Base-by-base conservation (phyloP, 2,797 vertebrate species). In the Sebastes variabilis region DNA sequence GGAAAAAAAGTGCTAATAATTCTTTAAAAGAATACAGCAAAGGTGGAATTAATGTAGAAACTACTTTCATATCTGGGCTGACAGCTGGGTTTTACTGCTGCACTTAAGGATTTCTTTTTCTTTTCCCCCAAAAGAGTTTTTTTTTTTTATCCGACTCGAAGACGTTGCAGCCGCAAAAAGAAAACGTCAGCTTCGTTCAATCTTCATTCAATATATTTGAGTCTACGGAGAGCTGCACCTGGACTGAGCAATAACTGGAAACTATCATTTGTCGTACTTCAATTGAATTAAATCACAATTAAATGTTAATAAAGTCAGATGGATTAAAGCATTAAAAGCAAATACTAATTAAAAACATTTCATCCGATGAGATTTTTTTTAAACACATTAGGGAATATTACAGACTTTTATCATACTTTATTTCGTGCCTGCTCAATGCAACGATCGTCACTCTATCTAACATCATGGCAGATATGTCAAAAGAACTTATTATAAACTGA, bases 251-350 rank as follows among this genome's bases (percentile, higher is more conserved):
- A 22, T 66, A 59, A 80, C 1, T 66, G 46, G 29, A 62, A 66
- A 56, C n/a, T 18, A 66, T 75, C 49, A 54, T 68, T 72, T 76
- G 22, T 77, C 75, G 38, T n/a, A 30, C 11, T 62, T 58, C 18
- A 65, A 29, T 3, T 64, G 12, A 64, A 72, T 74, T 62, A 24
- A 71, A 71, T 66, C 18, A 13, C 61, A 71, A 67, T 72, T 2
- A 42, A 56, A 54, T 24, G 42, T 42, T 49, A 25, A 24, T 24
- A 18, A 36, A 55, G 25, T 8, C 12, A 65, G 30, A 4, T 20
- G 25, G n/a, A 69, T 46, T 25, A 24, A 72, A 42, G 13, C 11
- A 69, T 55, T 75, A 27, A 73, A 59, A 42, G n/a, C 59, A 54
- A 55, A 77, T 27, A 16, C n/a, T 34, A 7, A 81, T 74, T 73